Base-by-base conservation (phyloP, 2,113 vertebrate species). In the Syngnathus floridae region DNA sequence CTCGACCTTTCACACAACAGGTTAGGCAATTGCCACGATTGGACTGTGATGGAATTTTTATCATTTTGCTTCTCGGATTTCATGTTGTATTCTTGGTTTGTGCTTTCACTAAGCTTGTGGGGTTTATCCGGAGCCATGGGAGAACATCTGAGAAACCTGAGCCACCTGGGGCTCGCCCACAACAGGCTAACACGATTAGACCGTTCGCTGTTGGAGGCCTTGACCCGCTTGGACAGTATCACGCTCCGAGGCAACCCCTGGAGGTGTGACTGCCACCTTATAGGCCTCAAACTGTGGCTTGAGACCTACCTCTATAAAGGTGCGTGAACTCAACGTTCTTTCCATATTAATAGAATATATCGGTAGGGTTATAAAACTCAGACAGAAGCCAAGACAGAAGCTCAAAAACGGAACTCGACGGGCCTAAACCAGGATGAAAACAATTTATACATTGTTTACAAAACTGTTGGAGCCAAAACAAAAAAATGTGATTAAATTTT, bases 281-380 rank as follows among this genome's bases (percentile, higher is more conserved):
- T 96, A 69, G 91, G 92, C 66, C 88, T 98, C 73, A 99, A 99
- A 87, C 91, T 98, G 69, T 99, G 97, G 97, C 83, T 99, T 88
- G 97, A 99, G 84, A 94, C 87, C 51, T 98, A 96, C 88, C 80
- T 93, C 52, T 98, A 94, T 70, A 94, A 93, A 94, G 96, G 97
- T 99, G 70, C 82, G 83, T 78, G 26, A 19, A 61, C 21, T 4
- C 26, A 14, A 9, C 8, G 14, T 36, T 1, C 1, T 59, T 38
- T 12, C 4, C 19, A 1, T 21, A 35, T 59, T 11, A 59, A n/a
- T 38, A n/a, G 7, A 19, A 21, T 56, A 56, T 35, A 22, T 13
- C 12, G 1, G 11, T 54, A 26, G 4, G 19, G 22, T 22, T 54
- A 26, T 4, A 26, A 26, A 12, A 54, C 14, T 17, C 13, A 14